phyloP scores from a whole-genome alignment of 2,113 vertebrate species.

The Larimichthys polyactis region DNA sequence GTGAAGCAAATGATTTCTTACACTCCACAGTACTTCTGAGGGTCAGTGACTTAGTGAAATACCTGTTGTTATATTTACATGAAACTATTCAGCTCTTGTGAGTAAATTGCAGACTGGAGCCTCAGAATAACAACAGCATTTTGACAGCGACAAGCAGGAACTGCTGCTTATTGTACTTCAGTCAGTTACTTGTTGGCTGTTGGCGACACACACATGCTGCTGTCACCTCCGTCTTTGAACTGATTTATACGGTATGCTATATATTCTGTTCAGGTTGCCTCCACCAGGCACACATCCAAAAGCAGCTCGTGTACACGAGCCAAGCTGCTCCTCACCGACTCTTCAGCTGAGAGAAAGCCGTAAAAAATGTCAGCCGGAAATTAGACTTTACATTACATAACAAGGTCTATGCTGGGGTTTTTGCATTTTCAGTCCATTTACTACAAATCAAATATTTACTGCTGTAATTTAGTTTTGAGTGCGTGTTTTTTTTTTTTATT shows the following conservation, averaged over 20 bases:
- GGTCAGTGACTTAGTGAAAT: constrained; percentile 22
- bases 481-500: too few species aligned
- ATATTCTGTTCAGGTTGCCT: constrained; percentile 46
- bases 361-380: constrained; percentile 19
- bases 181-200: constrained; percentile 11
- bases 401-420: neutral
- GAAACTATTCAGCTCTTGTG: neutral
- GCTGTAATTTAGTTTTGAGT: neutral
- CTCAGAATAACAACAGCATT: neutral
- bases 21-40: neutral
- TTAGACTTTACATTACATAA: constrained; percentile 17
- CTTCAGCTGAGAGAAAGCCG: constrained; percentile 5
- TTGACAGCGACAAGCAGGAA: constrained; percentile 2
- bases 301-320: constrained; percentile 4
- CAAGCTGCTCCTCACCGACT: constrained; percentile 26
- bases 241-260: constrained; percentile 47
- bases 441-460: constrained; percentile 5
- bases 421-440: constrained; percentile 1
- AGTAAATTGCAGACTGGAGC: neutral
- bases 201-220: constrained; percentile 29
- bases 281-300: constrained; percentile 37
- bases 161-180: constrained; percentile 27
- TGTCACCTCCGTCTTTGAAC: constrained; percentile 31
- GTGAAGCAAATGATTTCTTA: neutral
- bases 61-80: constrained; percentile 43